These are phyloP conservation scores for Myanophis thanlyinensis DNA, from an alignment of 2,113 vertebrate genomes.

Conservation along the genomic window DNA sequence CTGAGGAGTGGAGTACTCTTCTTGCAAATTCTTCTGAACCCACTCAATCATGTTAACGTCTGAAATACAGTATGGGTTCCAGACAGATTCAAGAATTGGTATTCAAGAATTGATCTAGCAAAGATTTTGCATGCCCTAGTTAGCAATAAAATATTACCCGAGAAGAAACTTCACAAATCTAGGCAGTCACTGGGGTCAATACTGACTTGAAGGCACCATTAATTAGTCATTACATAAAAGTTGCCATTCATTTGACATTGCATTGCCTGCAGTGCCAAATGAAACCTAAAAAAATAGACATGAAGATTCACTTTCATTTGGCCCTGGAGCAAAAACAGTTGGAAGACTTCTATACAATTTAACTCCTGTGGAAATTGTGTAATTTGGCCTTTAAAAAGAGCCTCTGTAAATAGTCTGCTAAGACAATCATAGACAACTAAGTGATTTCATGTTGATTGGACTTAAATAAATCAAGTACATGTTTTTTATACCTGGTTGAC, in stretches of 20 bases:
- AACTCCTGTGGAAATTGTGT: not conserved
- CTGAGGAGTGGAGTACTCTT: no score
- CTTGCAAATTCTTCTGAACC: no score
- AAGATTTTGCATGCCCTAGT: no score
- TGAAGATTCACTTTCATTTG: not conserved
- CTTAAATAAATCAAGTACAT: conserved; percentile 66
- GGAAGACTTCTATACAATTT: not conserved
- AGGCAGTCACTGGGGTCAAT: not conserved
- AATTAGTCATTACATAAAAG: not conserved
- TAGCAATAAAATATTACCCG: no score
- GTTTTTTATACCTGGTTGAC: conserved; percentile 67
- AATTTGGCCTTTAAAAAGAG: not conserved
- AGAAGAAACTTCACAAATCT: no score
- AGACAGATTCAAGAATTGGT: no score
- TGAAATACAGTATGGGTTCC: no score
- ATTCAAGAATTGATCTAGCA: no score
- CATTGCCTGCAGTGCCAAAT: not conserved
- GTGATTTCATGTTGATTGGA: conserved; percentile 66
- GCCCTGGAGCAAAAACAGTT: not conserved
- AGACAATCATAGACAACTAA: conserved; percentile 40
- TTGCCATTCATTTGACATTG: no score
- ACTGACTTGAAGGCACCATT: not conserved
- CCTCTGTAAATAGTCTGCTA: conserved; percentile 30
- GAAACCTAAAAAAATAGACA: not conserved
- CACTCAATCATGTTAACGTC: no score